Evolutionary conservation across 1,140 invertebrate genomes (phyloP).

Genomic region (Caenorhabditis briggsae): DNA sequence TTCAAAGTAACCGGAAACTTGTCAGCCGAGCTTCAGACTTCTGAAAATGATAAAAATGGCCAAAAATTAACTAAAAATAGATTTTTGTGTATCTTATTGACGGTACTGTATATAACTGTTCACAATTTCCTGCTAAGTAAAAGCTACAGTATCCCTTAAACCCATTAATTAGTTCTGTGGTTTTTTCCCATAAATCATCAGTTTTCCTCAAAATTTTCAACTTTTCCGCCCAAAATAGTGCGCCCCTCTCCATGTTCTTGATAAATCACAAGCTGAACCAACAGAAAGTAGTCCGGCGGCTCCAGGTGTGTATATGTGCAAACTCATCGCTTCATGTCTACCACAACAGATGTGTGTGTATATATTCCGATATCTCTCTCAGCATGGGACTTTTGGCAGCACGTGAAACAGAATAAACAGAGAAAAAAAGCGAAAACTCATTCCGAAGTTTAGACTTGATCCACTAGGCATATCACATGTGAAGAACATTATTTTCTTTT

Average conservation of each 20-base stretch:
- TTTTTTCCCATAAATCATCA: neutral
- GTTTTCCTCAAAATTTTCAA: neutral
- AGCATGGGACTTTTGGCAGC: conserved; percentile 3
- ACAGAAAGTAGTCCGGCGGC: neutral
- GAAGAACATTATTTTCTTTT: neutral
- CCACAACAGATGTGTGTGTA: conserved; percentile 51
- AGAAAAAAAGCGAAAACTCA: neutral
- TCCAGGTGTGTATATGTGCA: conserved; percentile 20
- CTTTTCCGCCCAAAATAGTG: conserved; percentile 17
- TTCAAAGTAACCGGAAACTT: too few species aligned
- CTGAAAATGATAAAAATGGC: too few species aligned
- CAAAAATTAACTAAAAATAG: too few species aligned
- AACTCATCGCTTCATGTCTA: neutral
- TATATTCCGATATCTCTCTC: neutral
- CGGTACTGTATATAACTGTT: too few species aligned
- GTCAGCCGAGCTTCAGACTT: too few species aligned
- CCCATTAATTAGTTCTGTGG: neutral
- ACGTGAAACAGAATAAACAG: conserved; percentile 49
- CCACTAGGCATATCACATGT: conserved; percentile 29
- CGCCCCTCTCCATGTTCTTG: neutral
- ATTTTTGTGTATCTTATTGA: too few species aligned
- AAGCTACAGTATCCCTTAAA: too few species aligned
- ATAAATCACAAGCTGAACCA: conserved; percentile 20
- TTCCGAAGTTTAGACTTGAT: conserved; percentile 33
- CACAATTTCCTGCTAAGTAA: too few species aligned